Evolutionary conservation across 2,888 invertebrate genomes (phyloP), one percentile per base, ranked within the genome.

Genomic region (Mimas tiliae): DNA sequence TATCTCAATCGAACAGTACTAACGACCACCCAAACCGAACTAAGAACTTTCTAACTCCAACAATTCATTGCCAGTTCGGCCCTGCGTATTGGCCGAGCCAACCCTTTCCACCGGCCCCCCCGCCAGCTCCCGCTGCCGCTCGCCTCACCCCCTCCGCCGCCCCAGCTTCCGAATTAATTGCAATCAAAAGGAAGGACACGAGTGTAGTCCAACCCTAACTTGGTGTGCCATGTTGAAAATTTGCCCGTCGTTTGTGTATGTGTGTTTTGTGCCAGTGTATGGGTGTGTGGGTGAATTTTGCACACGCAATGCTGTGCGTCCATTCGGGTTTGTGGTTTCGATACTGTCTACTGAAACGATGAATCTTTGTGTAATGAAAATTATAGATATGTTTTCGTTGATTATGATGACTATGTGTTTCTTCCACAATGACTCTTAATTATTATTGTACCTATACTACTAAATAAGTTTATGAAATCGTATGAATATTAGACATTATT

Each of bases 121-220:
- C 74, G 72, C 72, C 72, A 69, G 63, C 76, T 82, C 78, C 77
- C 70, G 74, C 68, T 79, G 85, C 77, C 79, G 78, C 74, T 75
- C 72, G 72, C 79, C 76, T 78, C 75, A 71, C 74, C 74, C 72
- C 73, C 72, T 70, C 66, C 76, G 82, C 78, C 78, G 70, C 75
- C 69, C 79, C 85, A 80, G 85, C 84, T 85, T 86, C 87, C 88
- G 92, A 93, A 93, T 93, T 93, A 93, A 93, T 93, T 93, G 93
- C 93, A 93, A 93, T 93, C 93, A 93, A 91, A 92, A 93, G 93
- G 91, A 92, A 93, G 93, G 93, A 93, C 93, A 90, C 88, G 87
- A 92, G 90, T 89, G 86, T 87, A 89, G 93, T 88, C 93, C 92
- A 90, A 87, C 91, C 93, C 92, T 88, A 88, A 90, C 85, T 91